Base-by-base conservation (phyloP, 37 sponge, comb jelly and placozoan genomes). In the Halisarca cf. caerulea region DNA sequence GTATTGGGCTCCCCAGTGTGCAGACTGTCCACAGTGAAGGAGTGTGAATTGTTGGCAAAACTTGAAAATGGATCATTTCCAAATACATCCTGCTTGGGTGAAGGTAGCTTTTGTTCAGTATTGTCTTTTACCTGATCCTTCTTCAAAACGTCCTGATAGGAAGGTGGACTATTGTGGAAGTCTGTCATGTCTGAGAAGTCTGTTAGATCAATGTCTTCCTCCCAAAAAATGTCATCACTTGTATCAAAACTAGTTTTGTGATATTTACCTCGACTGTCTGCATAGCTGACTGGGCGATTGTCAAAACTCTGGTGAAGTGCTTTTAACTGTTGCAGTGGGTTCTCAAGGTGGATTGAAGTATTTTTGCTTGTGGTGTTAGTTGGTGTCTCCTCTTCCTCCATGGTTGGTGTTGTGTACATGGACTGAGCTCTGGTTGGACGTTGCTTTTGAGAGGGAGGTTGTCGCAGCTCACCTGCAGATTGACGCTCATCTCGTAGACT, bases 271-370 rank as follows among this genome's bases (percentile, higher is more conserved):
- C 24, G 24, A 37, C 24, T 36, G n/a, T 35, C 24, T 17, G 21
- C 77, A 36, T 20, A 20, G 3, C 21, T 37, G 37, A 30, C 7
- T 23, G 77, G 77, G 9, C 24, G 42, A 39, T 23, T 23, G 6
- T 5, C 42, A 1, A 9, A n/a, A 43, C 77, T 74, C 23, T 40
- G 18, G 4, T 68, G 69, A 37, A 74, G 30, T 11, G 77, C 77
- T 40, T 37, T 35, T 4, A 74, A 44, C 77, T 74, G 43, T 37
- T 74, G 77, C 25, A 74, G 77, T 7, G 77, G 77, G 77, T 74
- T 74, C 77, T 74, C 77, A 41, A 74, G 45, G 44, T 74, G 36
- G 20, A 74, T 37, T 9, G 77, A 74, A 44, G 77, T 44, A 24
- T 43, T 74, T n/a, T 25, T 35, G 41, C 37, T 24, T 62, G 18